Evolutionary conservation across 2,888 invertebrate species (phyloP).

Genomic region (Oasisia sp.): DNA sequence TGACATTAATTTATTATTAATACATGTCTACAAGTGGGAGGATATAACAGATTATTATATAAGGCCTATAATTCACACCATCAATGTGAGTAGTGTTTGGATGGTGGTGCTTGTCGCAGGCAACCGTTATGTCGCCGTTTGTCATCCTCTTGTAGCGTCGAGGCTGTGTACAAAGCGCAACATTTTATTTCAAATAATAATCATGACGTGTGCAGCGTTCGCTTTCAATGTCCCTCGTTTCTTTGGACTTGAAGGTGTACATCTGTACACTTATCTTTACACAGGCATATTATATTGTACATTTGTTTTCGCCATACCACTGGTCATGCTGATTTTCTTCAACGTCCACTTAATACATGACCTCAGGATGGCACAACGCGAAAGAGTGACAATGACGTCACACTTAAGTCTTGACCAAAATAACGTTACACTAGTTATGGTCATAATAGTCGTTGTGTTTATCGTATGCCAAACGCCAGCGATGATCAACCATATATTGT

Average conservation of each 20-base stretch:
- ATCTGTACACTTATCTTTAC: conserved; percentile 41
- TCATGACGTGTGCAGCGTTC: too few species aligned
- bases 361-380: too few species aligned
- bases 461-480: conserved; percentile 45
- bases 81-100: conserved; percentile 43
- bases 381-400: conserved; percentile 19
- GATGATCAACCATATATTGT: conserved; percentile 40
- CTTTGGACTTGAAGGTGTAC: not conserved
- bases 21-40: too few species aligned
- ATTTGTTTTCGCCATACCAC: conserved; percentile 42
- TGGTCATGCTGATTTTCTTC: too few species aligned
- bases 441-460: conserved; percentile 43
- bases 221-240: too few species aligned
- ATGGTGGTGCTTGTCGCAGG: conserved; percentile 44
- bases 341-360: too few species aligned
- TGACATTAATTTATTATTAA: too few species aligned
- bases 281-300: conserved; percentile 43
- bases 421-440: conserved; percentile 45
- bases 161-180: conserved; percentile 40
- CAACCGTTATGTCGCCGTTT: conserved; percentile 44
- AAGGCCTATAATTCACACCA: conserved; percentile 41
- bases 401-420: conserved; percentile 38
- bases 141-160: conserved; percentile 37
- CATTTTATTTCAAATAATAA: conserved; percentile 38
- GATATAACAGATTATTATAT: not conserved